phyloP scores from a whole-genome alignment of 2,888 invertebrate species.

The Ornithoptera priamus region DNA sequence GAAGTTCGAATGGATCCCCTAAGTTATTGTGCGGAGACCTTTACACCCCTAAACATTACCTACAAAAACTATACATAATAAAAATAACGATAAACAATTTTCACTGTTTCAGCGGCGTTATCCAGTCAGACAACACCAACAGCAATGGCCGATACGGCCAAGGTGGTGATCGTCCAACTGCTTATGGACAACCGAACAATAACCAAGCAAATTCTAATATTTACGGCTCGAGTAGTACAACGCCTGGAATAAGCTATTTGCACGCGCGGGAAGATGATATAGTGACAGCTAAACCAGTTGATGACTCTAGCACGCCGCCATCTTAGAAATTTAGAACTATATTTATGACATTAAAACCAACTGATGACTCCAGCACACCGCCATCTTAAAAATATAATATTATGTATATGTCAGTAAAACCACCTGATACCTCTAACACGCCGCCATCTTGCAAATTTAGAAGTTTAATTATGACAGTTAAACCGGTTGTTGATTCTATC shows the following conservation, averaged over 20 bases:
- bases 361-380: background rate
- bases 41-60: background rate
- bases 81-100: background rate
- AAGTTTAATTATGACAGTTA: too few species aligned
- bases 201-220: slow-evolving; percentile 38
- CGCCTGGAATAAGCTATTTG: slow-evolving; percentile 77
- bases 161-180: slow-evolving; percentile 32
- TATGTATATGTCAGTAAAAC: background rate
- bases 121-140: slow-evolving; percentile 36
- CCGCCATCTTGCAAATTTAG: too few species aligned
- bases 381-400: background rate
- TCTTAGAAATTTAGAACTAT: slow-evolving; percentile 35
- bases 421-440: background rate
- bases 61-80: background rate
- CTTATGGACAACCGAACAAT: slow-evolving; percentile 36
- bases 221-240: slow-evolving; percentile 55
- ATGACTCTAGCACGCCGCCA: slow-evolving; percentile 63
- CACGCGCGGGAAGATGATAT: slow-evolving; percentile 74
- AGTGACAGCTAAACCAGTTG: slow-evolving; percentile 58
- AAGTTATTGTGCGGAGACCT: too few species aligned
- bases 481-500: background rate
- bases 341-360: background rate
- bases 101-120: slow-evolving; percentile 35
- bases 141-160: slow-evolving; percentile 34
- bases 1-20: too few species aligned